phyloP scores from a whole-genome alignment of 1,140 invertebrate species.

The Nylanderia fulva region DNA sequence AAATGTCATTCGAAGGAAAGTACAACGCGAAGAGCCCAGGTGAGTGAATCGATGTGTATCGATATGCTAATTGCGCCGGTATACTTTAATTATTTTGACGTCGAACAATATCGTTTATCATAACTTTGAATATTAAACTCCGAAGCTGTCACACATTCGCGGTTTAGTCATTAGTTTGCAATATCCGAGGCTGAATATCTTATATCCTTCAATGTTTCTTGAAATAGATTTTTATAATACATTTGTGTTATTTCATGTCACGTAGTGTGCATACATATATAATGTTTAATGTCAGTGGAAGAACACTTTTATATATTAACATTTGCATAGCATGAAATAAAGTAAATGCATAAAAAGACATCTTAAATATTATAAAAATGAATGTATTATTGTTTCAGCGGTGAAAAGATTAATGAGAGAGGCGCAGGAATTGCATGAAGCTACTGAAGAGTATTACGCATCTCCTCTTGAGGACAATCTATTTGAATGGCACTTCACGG shows the following conservation, averaged over 20 bases:
- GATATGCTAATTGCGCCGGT: slow-evolving; percentile 9
- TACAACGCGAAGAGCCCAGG: slow-evolving; percentile 83
- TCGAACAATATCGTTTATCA: neutral
- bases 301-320: no score
- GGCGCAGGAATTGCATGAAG: slow-evolving; percentile 93
- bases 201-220: no score
- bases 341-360: neutral
- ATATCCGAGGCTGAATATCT: no score
- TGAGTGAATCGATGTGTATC: slow-evolving; percentile 50
- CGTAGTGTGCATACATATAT: no score
- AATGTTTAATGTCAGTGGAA: no score
- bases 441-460: slow-evolving; percentile 96
- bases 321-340: no score
- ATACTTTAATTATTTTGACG: slow-evolving; percentile 15
- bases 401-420: slow-evolving; percentile 98
- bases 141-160: neutral
- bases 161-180: no score
- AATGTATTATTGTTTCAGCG: slow-evolving; percentile 86
- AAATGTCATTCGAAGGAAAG: slow-evolving; percentile 82
- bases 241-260: no score
- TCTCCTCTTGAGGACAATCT: slow-evolving; percentile 97
- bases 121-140: neutral
- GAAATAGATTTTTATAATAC: no score
- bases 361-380: neutral
- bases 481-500: slow-evolving; percentile 99